These are phyloP conservation scores for Corythoichthys intestinalis DNA, from an alignment of 2,113 vertebrate species.

Conservation along the genomic window DNA sequence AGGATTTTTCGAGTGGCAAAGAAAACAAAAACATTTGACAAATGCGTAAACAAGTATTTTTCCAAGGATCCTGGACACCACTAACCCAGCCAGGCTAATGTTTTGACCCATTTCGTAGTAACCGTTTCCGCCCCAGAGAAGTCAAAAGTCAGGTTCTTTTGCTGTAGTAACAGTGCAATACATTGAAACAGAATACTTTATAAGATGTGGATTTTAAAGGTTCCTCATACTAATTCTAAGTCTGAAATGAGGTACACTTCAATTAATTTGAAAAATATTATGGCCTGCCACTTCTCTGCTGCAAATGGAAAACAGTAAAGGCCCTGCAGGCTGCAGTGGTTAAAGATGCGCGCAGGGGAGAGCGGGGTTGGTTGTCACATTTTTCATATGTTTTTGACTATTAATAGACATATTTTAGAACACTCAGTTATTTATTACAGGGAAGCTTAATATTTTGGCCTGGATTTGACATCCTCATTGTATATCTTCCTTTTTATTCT, in stretches of 20 bases:
- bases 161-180: background rate
- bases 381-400: too few species aligned
- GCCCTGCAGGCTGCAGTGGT: too few species aligned
- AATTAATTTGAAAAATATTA: background rate
- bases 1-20: background rate
- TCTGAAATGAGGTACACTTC: conserved; percentile 1
- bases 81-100: conserved; percentile 4
- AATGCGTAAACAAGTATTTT: background rate
- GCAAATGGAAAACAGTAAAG: too few species aligned
- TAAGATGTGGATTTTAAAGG: background rate
- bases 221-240: conserved; percentile 6
- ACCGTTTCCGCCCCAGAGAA: background rate
- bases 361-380: too few species aligned
- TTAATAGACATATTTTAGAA: too few species aligned
- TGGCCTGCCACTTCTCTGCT: too few species aligned
- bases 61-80: background rate
- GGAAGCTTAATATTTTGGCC: too few species aligned
- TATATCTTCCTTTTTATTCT: too few species aligned
- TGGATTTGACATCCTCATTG: too few species aligned
- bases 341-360: too few species aligned
- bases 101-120: background rate
- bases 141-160: background rate
- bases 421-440: too few species aligned
- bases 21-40: background rate
- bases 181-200: background rate